phyloP scores from a whole-genome alignment of 1,140 invertebrate genomes.

The Pararge aegeria region DNA sequence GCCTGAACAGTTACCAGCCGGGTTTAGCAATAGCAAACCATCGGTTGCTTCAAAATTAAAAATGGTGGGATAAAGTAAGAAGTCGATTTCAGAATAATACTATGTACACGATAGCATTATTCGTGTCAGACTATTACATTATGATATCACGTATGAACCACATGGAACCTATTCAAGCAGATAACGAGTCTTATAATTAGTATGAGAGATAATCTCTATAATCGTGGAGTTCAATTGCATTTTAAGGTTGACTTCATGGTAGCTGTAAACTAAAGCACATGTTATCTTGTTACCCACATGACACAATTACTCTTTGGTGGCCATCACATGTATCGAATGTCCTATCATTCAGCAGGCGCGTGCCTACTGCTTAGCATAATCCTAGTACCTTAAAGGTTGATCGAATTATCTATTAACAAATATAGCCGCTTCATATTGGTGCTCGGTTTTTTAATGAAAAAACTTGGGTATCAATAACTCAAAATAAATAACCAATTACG shows the following conservation, averaged over 20 bases:
- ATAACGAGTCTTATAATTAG: neutral
- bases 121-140: neutral
- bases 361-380: neutral
- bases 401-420: too few relatives aligned
- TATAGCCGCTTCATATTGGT: too few relatives aligned
- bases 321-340: slow-evolving; percentile 16
- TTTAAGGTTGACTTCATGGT: slow-evolving; percentile 6
- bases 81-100: too few relatives aligned
- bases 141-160: neutral
- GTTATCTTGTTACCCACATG: slow-evolving; percentile 5
- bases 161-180: neutral
- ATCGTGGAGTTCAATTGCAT: slow-evolving; percentile 10
- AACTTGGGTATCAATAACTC: too few relatives aligned
- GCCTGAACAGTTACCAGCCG: too few relatives aligned
- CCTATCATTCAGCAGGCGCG: slow-evolving; percentile 21
- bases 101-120: too few relatives aligned
- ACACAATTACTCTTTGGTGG: slow-evolving; percentile 6
- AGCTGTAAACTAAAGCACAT: neutral
- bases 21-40: too few relatives aligned
- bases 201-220: neutral
- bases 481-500: too few relatives aligned
- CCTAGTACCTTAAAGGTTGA: too few relatives aligned
- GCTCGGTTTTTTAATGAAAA: too few relatives aligned
- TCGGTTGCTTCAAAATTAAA: too few relatives aligned
- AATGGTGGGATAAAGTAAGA: too few relatives aligned